Percentiles rank a stretch among this genome's conserved stretches.
Conservation (phyloP, 2,888 invertebrate species). For the Caradrina kadenii region DNA sequence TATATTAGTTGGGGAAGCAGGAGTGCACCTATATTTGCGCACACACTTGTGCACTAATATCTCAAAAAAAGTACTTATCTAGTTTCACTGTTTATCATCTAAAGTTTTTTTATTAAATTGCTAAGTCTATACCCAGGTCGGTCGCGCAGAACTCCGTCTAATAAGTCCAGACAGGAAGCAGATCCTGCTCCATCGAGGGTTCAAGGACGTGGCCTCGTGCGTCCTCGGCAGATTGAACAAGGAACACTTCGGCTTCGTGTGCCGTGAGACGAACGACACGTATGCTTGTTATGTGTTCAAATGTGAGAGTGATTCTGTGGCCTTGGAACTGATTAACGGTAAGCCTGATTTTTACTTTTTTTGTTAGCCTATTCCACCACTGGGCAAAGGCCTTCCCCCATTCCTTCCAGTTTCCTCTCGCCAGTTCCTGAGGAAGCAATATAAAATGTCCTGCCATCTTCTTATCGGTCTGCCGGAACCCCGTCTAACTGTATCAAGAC, state of each 20-base stretch:
- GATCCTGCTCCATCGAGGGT: slow-evolving; percentile 95
- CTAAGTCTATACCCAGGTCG: slow-evolving; percentile 91
- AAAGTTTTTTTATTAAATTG: neutral
- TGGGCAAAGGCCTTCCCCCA: no score
- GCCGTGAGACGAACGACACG: slow-evolving; percentile 92
- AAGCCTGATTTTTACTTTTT: slow-evolving; percentile 47
- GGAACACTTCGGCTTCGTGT: slow-evolving; percentile 98
- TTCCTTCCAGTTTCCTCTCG: no score
- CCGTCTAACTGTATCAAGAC: no score
- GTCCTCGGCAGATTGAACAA: slow-evolving; percentile 95
- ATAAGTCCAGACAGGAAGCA: slow-evolving; percentile 98
- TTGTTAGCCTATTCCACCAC: no score
- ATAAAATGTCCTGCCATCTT: no score
- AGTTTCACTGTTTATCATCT: no score
- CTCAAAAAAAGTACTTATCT: no score
- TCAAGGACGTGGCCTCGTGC: slow-evolving; percentile 97
- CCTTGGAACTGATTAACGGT: slow-evolving; percentile 95
- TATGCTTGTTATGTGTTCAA: slow-evolving; percentile 96
- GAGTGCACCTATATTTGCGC: no score
- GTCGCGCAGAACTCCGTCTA: slow-evolving; percentile 95
- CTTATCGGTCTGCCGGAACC: no score
- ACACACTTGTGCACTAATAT: no score
- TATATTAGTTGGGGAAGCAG: no score
- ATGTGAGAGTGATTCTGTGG: slow-evolving; percentile 96
- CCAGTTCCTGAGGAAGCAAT: no score